Percentiles rank a stretch among this genome's conserved stretches.
Conservation (phyloP, 2,888 invertebrate species). For the Micropterix aruncella region DNA sequence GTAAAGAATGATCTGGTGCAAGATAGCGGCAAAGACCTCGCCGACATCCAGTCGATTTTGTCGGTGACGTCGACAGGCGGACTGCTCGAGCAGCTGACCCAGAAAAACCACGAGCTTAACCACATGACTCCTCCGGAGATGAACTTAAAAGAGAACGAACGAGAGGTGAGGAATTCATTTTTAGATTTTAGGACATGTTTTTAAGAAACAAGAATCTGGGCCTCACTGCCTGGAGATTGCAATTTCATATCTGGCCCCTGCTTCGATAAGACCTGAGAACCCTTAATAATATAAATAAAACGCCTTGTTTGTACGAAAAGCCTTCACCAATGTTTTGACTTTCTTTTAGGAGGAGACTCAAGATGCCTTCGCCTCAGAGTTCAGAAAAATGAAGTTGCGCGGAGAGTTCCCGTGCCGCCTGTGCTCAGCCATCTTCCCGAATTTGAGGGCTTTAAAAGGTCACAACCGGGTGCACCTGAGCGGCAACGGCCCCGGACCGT, state of each 20-base stretch:
- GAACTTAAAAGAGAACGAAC: constrained; percentile 26
- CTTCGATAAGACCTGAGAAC: too few species aligned
- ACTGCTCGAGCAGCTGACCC: constrained; percentile 47
- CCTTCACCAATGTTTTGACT: too few species aligned
- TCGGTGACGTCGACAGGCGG: constrained; percentile 60
- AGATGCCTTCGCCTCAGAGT: constrained; percentile 72
- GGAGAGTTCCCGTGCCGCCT: constrained; percentile 84
- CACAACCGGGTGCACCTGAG: constrained; percentile 79
- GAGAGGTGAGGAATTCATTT: constrained; percentile 16
- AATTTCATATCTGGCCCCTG: too few species aligned
- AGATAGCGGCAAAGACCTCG: constrained; percentile 58
- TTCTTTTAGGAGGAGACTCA: constrained; percentile 67
- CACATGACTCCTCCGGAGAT: constrained; percentile 33
- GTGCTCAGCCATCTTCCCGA: constrained; percentile 80
- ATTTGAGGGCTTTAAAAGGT: constrained; percentile 78
- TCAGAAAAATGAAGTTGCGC: constrained; percentile 77
- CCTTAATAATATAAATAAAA: too few species aligned
- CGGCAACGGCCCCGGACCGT: constrained; percentile 63
- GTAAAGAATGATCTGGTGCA: constrained; percentile 25
- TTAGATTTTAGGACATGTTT: too few species aligned
- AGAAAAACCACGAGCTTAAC: constrained; percentile 26
- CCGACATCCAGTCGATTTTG: constrained; percentile 75
- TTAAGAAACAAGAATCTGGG: too few species aligned
- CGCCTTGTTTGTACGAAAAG: too few species aligned
- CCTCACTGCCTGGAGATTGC: too few species aligned